phyloP scores from a whole-genome alignment of 2,113 vertebrate species.

The Tringa solitaria region DNA sequence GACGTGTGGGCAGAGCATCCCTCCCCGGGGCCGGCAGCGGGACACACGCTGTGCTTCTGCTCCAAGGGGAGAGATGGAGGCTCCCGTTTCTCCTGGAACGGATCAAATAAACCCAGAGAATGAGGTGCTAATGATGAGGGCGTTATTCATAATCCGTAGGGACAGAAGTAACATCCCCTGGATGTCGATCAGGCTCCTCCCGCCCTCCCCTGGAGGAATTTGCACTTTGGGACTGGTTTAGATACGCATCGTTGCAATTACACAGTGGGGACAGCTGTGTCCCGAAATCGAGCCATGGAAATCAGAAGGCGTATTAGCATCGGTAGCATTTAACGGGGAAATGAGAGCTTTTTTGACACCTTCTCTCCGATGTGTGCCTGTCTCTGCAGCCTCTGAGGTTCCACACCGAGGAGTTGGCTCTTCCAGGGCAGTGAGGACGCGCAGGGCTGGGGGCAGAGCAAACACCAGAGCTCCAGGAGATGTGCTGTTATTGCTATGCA shows the following conservation, averaged over 20 bases:
- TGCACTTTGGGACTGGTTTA: background rate
- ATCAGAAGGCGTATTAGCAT: background rate
- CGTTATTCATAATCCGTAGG: background rate
- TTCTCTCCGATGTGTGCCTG: background rate
- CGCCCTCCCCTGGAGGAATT: background rate
- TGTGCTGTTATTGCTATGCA: background rate
- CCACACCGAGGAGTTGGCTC: background rate
- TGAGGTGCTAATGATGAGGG: rapidly evolving
- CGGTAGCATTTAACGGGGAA: background rate
- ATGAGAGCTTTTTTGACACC: background rate
- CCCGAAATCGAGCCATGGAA: background rate
- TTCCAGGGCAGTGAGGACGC: background rate
- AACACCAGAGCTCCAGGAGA: background rate
- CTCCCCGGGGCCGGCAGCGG: rapidly evolving
- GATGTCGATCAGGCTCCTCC: background rate
- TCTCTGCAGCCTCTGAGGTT: background rate
- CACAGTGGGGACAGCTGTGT: background rate
- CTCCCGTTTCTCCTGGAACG: background rate
- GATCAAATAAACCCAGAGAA: background rate
- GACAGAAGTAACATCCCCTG: background rate
- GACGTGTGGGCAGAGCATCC: background rate
- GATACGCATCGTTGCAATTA: background rate
- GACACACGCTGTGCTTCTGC: background rate
- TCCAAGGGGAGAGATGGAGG: background rate
- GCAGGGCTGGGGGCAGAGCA: background rate